Evolutionary conservation across 2,113 vertebrate species (phyloP), one percentile per base, ranked within the genome.

Genomic region (Limanda limanda): DNA sequence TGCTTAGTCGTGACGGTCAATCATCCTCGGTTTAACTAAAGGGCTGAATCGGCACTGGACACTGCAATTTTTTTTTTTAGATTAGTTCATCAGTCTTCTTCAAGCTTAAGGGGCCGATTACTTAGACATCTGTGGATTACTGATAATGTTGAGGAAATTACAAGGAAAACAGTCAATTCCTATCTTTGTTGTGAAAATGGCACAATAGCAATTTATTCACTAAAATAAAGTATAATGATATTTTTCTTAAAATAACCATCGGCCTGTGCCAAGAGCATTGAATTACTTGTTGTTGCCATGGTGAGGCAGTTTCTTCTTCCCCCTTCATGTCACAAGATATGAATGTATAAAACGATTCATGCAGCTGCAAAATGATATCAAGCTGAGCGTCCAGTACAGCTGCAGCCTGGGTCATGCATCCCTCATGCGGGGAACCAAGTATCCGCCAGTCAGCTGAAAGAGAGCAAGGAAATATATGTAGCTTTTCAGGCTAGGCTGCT

Each of bases 201-300:
- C 3, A 2, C 45, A 56, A 52, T 4, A 23, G 47, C 13, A 6
- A 20, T 20, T 67, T 48, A 35, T 48, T 47, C 51, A 23, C 59
- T 47, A 47, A 47, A 14, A 47, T 48, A 37, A 60, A 60, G 48
- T 61, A 63, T 76, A 54, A 14, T 56, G 25, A n/a, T n/a, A 21
- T 40, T 56, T 61, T 65, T 86, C 78, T 69, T 59, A 86, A 80
- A 84, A 87, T 91, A 86, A 68, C 76, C 58, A 67, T 37, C 79
- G 71, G 56, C 40, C 21, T 73, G 15, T 8, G 52, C 51, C 54
- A 27, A 15, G 63, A 55, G 52, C 65, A 78, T 73, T 70, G 75
- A 72, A 78, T 75, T 59, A 66, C 51, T 81, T 78, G 74, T 75
- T 84, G 81, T 86, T 89, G 68, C 88, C 82, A 89, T 88, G 79